A percentile compares a stretch with the other conserved stretches of the same genome.
Conservation (phyloP, 1,140 invertebrate genomes). For the Pentalonia nigronervosa region DNA sequence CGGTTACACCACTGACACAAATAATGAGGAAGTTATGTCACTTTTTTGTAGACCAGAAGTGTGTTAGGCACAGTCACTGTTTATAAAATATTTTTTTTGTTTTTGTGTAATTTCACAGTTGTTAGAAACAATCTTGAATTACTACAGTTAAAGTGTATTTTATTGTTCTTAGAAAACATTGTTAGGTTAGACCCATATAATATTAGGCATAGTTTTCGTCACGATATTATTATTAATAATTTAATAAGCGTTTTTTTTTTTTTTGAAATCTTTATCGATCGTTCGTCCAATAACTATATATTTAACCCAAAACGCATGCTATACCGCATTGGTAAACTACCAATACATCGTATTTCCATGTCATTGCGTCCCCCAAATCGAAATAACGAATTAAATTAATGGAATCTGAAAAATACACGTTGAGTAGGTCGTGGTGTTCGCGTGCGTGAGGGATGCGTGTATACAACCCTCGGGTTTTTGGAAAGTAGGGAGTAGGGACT, state of each 20-base stretch:
- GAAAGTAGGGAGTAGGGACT: background rate
- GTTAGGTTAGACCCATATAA: background rate
- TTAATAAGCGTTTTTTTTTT: background rate
- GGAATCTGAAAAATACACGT: background rate
- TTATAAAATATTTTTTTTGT: background rate
- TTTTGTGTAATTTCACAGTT: background rate
- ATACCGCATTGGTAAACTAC: background rate
- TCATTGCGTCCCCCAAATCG: background rate
- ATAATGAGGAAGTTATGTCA: background rate
- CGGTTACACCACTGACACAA: background rate
- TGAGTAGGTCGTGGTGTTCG: background rate
- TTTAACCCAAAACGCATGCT: background rate
- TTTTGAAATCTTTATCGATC: background rate
- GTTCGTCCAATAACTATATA: background rate
- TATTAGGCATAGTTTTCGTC: background rate
- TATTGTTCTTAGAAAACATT: background rate
- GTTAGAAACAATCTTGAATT: background rate
- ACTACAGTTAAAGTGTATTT: background rate
- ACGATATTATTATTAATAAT: background rate
- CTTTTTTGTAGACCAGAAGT: background rate
- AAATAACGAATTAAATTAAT: slow-evolving; percentile 20
- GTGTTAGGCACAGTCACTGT: too few relatives aligned
- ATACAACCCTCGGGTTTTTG: background rate
- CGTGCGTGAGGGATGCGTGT: background rate
- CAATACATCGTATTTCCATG: too few relatives aligned